phyloP scores from a whole-genome alignment of 2,113 vertebrate genomes.

The Catharus bicknelli region DNA sequence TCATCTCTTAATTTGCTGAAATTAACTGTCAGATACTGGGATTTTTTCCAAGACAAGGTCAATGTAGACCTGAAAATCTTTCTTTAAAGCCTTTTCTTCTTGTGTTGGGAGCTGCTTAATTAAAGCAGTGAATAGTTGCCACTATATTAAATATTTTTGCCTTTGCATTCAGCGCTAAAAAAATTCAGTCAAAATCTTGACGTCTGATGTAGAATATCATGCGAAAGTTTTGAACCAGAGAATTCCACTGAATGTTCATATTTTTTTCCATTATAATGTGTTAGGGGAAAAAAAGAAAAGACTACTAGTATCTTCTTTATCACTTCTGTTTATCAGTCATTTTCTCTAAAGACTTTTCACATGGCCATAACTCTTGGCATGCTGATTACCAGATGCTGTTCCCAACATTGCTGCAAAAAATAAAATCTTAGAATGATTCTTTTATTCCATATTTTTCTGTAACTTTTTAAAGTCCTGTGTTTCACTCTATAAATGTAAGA shows the following conservation, averaged over 20 bases:
- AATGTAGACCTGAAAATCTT: neutral
- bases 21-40: neutral
- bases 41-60: constrained; percentile 1
- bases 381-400: neutral
- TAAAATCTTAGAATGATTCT: neutral
- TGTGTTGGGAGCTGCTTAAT: neutral
- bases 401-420: neutral
- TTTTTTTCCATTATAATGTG: neutral
- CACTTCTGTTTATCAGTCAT: neutral
- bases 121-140: neutral
- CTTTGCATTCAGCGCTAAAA: neutral
- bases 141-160: neutral
- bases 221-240: neutral
- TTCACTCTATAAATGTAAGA: neutral
- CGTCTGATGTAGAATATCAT: neutral
- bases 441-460: neutral
- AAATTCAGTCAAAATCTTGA: neutral
- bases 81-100: neutral
- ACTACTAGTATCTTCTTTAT: neutral
- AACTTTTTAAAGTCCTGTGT: neutral
- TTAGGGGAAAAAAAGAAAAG: fast-evolving
- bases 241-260: neutral
- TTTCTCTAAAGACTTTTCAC: neutral
- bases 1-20: constrained; percentile 22
- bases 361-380: neutral